phyloP scores from a whole-genome alignment of 2,113 vertebrate species.

The Colinus virginianus region DNA sequence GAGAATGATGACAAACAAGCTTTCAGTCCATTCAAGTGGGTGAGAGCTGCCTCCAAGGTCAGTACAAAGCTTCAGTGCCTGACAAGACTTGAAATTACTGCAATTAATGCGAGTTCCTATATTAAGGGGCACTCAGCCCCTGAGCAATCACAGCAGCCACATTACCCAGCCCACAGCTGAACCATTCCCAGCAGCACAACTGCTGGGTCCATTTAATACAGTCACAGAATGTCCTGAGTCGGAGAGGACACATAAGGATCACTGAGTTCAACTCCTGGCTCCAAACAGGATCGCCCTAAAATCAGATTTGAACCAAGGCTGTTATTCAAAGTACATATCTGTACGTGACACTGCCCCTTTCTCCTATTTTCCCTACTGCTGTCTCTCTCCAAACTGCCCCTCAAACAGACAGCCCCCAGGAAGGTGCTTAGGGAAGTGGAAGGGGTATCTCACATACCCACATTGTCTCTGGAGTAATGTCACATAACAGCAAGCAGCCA shows the following conservation, averaged over 20 bases:
- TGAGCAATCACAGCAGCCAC: neutral
- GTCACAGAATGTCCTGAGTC: too few species aligned
- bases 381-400: neutral
- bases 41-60: neutral
- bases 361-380: neutral
- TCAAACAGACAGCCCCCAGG: neutral
- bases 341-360: neutral
- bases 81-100: neutral
- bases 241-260: too few species aligned
- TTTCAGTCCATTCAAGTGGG: neutral
- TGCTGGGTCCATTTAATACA: neutral
- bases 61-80: neutral
- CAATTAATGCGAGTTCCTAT: neutral
- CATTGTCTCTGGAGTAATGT: too few species aligned
- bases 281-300: neutral
- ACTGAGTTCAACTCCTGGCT: too few species aligned
- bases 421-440: neutral
- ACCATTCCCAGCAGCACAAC: neutral
- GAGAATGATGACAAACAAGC: neutral
- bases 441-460: accelerated
- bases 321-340: neutral
- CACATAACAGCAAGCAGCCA: neutral
- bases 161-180: neutral
- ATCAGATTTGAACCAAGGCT: neutral
- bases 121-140: neutral